phyloP scores from a whole-genome alignment of 2,797 vertebrate genomes.

The Squalus acanthias region DNA sequence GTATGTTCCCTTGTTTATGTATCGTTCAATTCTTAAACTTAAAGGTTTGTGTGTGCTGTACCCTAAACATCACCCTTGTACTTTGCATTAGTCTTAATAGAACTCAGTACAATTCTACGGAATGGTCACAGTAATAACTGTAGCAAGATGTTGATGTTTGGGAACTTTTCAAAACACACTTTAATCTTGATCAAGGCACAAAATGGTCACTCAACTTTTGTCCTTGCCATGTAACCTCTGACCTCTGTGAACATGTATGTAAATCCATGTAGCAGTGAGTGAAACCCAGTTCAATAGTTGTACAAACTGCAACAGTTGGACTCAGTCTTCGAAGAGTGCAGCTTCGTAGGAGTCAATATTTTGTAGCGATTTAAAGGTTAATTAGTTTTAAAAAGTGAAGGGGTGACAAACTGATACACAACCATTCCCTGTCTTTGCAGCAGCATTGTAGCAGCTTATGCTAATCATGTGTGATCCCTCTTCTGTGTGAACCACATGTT shows the following conservation, averaged over 20 bases:
- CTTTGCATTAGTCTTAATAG: slow-evolving; percentile 31
- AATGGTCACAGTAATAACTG: neutral
- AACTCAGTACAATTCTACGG: neutral
- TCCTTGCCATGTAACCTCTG: slow-evolving; percentile 2
- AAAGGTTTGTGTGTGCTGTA: neutral
- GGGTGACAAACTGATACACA: neutral
- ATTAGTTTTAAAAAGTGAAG: slow-evolving; percentile 13
- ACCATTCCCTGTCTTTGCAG: neutral
- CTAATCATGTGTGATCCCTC: neutral
- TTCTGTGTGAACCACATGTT: neutral
- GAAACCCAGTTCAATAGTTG: neutral
- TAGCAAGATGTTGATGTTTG: neutral
- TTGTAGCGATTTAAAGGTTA: slow-evolving; percentile 29
- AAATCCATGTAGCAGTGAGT: slow-evolving; percentile 1
- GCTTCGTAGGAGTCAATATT: slow-evolving; percentile 19
- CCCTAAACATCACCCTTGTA: neutral
- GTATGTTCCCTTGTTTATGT: neutral
- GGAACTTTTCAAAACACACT: neutral
- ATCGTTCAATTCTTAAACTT: neutral
- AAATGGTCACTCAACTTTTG: slow-evolving; percentile 5
- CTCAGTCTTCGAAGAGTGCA: neutral
- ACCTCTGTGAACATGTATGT: slow-evolving; percentile 19
- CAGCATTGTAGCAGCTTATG: slow-evolving; percentile 16
- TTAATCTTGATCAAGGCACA: slow-evolving; percentile 18
- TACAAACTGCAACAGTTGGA: slow-evolving; percentile 1